Conservation (phyloP, 2,888 invertebrate genomes). For the Morpho helenor region DNA sequence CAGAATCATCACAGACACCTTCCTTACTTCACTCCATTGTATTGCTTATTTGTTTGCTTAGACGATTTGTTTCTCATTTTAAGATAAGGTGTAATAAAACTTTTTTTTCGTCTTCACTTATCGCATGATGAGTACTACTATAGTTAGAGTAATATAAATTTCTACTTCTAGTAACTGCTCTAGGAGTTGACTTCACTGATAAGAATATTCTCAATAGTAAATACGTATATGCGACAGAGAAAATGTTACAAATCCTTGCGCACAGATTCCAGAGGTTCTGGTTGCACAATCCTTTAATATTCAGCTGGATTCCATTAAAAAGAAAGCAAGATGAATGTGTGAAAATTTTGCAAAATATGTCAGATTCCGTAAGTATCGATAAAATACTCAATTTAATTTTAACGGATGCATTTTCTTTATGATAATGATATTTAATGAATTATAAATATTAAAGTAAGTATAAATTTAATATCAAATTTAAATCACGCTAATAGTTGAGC, state of each 20-base stretch:
- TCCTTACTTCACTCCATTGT: too few species aligned
- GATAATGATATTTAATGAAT: too few species aligned
- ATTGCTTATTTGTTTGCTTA: too few species aligned
- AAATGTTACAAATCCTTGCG: conserved; percentile 48
- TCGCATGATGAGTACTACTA: not conserved
- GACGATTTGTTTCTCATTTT: too few species aligned
- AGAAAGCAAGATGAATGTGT: conserved; percentile 49
- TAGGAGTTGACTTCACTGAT: conserved; percentile 38
- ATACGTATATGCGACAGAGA: conserved; percentile 53
- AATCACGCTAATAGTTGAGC: too few species aligned
- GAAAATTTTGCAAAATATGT: conserved; percentile 54
- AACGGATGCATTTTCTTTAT: too few species aligned
- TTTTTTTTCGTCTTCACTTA: not conserved
- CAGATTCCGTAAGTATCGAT: conserved; percentile 41
- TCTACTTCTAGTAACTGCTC: conserved; percentile 3
- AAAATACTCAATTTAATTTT: too few species aligned
- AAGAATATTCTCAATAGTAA: conserved; percentile 43
- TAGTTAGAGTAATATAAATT: not conserved
- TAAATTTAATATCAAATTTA: too few species aligned
- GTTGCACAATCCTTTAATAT: conserved; percentile 46
- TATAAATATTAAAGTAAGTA: too few species aligned
- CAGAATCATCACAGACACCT: too few species aligned
- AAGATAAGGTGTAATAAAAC: too few species aligned
- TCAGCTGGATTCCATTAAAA: conserved; percentile 46
- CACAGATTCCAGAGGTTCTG: conserved; percentile 57